Percentiles rank a stretch among this genome's conserved stretches.
These are phyloP conservation scores for Dynastes maya DNA, from an alignment of 2,888 invertebrate species.

Conservation along the genomic window DNA sequence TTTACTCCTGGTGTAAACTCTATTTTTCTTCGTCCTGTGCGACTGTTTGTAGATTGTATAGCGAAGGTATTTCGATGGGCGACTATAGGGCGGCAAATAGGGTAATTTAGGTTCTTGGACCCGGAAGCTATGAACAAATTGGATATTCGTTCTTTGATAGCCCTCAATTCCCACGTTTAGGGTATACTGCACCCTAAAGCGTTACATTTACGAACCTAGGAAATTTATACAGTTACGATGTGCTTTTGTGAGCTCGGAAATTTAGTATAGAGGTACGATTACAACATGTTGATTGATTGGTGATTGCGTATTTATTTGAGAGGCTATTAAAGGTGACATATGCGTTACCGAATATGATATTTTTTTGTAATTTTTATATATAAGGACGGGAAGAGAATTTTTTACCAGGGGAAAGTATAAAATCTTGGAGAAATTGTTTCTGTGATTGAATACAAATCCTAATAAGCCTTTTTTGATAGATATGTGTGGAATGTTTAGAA, in stretches of 20 bases:
- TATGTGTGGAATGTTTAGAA: too few relatives aligned
- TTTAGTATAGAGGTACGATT: not conserved
- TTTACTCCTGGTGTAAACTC: too few relatives aligned
- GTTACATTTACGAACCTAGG: conserved; percentile 30
- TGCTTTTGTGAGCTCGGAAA: conserved; percentile 4
- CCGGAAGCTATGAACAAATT: conserved; percentile 46
- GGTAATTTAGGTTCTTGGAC: conserved; percentile 45
- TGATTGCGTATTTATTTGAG: not conserved
- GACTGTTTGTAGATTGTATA: not conserved
- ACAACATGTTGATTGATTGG: conserved; percentile 10
- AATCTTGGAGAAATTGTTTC: too few relatives aligned
- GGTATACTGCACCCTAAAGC: conserved; percentile 37
- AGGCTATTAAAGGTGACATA: too few relatives aligned
- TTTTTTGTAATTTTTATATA: too few relatives aligned
- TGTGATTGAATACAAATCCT: not conserved
- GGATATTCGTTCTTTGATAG: conserved; percentile 44
- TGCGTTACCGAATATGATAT: too few relatives aligned
- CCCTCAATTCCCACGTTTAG: conserved; percentile 45
- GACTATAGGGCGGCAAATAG: conserved; percentile 41
- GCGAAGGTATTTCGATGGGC: conserved; percentile 22
- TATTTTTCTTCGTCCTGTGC: too few relatives aligned
- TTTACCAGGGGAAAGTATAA: too few relatives aligned
- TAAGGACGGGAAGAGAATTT: too few relatives aligned
- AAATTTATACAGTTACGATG: conserved; percentile 24
- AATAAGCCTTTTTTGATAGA: not conserved